Evolutionary conservation across 2,797 vertebrate genomes (phyloP), one percentile per base, ranked within the genome.

Genomic region (Esox masquinongy): DNA sequence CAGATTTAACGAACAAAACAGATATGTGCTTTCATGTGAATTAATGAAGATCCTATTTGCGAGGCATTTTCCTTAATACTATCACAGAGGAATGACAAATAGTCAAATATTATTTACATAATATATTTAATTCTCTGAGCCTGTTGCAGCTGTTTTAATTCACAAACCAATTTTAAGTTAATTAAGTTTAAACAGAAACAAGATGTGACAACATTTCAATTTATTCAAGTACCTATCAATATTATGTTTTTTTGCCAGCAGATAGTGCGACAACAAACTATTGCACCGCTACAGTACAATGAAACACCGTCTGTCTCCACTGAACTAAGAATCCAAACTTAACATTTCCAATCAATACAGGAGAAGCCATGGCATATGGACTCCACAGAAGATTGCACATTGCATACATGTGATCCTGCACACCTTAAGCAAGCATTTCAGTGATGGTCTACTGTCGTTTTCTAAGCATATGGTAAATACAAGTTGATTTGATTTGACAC

Each of bases 131-230:
- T 84, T 86, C 87, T 85, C 83, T 86, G 81, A 76, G 56, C 50
- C 76, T 79, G 26, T 53, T 72, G 64, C 78, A 81, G 82, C 84
- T 77, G 80, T 87, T 89, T 82, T 78, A 85, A 80, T 76, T 81
- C 82, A 87, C 87, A 91, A 90, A 90, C 82, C 85, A 89, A 92
- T 93, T 90, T 89, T 77, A 84, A 88, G 84, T 90, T 91, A 91
- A 93, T 92, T 91, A 85, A 80, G 85, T 87, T 81, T 83, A 81
- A 76, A 79, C 77, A 75, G 1, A 29, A 74, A 51, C 16, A 66
- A 26, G 9, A 72, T 80, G 36, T 66, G 16, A 26, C 80, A 77
- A 75, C 85, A 76, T 82, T 77, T 85, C 63, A 70, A 85, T 86
- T 85, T 88, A 89, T 88, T 87, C 78, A 82, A 75, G 78, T 78